phyloP scores from a whole-genome alignment of 1,140 invertebrate species.

The Dryas iulia region DNA sequence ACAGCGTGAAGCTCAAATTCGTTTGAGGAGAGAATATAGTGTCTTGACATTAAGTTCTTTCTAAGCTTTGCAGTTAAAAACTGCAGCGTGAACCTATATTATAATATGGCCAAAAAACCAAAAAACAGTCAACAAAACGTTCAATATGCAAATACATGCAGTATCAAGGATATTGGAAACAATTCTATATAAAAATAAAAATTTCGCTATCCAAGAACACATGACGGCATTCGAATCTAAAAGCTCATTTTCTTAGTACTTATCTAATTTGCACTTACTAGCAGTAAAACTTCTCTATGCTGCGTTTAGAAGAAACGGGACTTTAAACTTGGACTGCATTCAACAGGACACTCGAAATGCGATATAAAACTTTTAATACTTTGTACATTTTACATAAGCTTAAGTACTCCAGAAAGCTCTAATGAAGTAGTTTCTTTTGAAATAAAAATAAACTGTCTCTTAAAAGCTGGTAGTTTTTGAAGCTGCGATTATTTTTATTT shows the following conservation, averaged over 20 bases:
- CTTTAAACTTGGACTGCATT: conserved; percentile 6
- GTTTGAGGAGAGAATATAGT: no score
- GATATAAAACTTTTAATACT: conserved; percentile 1
- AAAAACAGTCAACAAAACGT: no score
- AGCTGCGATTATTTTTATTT: background rate
- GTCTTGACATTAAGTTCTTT: no score
- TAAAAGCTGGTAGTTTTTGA: background rate
- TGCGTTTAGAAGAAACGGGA: conserved; percentile 1
- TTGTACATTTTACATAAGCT: conserved; percentile 2
- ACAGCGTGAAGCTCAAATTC: no score
- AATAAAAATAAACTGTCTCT: background rate
- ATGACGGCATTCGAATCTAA: background rate
- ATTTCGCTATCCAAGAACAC: background rate
- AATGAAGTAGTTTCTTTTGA: conserved; percentile 2
- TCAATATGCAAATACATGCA: background rate
- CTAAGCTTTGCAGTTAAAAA: no score
- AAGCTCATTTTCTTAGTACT: background rate
- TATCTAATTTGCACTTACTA: conserved; percentile 21
- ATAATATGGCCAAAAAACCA: no score
- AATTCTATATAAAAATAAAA: background rate
- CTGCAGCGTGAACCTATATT: no score
- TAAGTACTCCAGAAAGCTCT: background rate
- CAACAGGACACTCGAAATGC: conserved; percentile 9
- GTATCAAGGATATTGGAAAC: background rate
- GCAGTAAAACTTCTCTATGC: conserved; percentile 4